A percentile compares a stretch with the other conserved stretches of the same genome.
Conservation (phyloP, 2,888 invertebrate species). For the Philereme transversata region DNA sequence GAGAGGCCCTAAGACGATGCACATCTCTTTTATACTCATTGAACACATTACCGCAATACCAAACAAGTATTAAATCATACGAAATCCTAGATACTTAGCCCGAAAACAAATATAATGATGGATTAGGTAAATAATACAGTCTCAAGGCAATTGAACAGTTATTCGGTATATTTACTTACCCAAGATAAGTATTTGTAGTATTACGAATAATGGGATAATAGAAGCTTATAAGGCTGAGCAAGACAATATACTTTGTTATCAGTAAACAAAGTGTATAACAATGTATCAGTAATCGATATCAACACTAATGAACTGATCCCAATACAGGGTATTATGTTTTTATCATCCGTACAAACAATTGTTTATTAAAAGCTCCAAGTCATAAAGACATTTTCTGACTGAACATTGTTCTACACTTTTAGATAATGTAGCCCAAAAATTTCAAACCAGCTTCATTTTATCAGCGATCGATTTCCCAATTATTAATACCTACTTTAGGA, state of each 20-base stretch:
- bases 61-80: neutral
- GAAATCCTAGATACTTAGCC: neutral
- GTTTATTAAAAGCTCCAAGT: conserved; percentile 24
- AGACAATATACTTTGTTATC: conserved; percentile 49
- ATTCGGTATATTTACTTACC: conserved; percentile 14
- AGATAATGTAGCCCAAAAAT: neutral
- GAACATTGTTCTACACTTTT: conserved; percentile 7
- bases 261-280: conserved; percentile 60
- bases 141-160: conserved; percentile 7
- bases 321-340: conserved; percentile 31
- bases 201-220: conserved; percentile 24
- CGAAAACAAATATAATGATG: too few relatives aligned
- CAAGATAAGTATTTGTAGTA: conserved; percentile 3
- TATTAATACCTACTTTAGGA: too few relatives aligned
- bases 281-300: conserved; percentile 59
- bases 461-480: neutral
- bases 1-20: too few relatives aligned
- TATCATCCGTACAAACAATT: conserved; percentile 41
- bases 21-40: conserved; percentile 1
- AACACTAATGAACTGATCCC: conserved; percentile 42
- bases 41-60: conserved; percentile 7
- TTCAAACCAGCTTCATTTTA: neutral
- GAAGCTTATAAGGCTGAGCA: conserved; percentile 39
- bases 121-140: too few relatives aligned
- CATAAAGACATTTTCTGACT: conserved; percentile 8